phyloP scores from a whole-genome alignment of 2,888 invertebrate genomes.

The Pomacea canaliculata region DNA sequence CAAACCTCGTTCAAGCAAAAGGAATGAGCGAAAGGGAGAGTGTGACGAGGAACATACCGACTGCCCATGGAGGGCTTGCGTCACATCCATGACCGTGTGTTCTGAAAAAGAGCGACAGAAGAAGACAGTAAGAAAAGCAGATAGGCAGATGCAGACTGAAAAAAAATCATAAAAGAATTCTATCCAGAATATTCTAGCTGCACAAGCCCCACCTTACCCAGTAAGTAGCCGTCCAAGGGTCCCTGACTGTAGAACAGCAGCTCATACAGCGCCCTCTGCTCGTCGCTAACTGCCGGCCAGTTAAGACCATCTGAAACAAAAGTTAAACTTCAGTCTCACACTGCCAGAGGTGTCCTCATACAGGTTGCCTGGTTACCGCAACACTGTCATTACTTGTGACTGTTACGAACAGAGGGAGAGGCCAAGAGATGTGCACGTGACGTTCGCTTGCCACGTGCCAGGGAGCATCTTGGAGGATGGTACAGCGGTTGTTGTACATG shows the following conservation, averaged over 20 bases:
- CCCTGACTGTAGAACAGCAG: slow-evolving; percentile 60
- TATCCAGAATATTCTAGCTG: background rate
- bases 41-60: too few species aligned
- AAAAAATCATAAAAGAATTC: background rate
- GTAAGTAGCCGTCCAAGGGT: slow-evolving; percentile 57
- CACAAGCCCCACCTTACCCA: slow-evolving; percentile 39
- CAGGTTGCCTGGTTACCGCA: background rate
- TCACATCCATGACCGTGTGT: too few species aligned
- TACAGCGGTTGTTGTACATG: too few species aligned
- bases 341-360: too few species aligned
- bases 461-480: too few species aligned
- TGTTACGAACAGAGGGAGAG: background rate
- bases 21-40: too few species aligned
- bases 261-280: slow-evolving; percentile 49
- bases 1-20: too few species aligned
- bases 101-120: too few species aligned
- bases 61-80: too few species aligned
- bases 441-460: too few species aligned
- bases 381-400: background rate
- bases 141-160: background rate
- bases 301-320: slow-evolving; percentile 42
- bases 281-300: slow-evolving; percentile 47
- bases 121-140: background rate
- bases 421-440: background rate
- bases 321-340: background rate